Evolutionary conservation across 1,140 invertebrate species (phyloP).

Genomic region (Drosophila seguyi): DNA sequence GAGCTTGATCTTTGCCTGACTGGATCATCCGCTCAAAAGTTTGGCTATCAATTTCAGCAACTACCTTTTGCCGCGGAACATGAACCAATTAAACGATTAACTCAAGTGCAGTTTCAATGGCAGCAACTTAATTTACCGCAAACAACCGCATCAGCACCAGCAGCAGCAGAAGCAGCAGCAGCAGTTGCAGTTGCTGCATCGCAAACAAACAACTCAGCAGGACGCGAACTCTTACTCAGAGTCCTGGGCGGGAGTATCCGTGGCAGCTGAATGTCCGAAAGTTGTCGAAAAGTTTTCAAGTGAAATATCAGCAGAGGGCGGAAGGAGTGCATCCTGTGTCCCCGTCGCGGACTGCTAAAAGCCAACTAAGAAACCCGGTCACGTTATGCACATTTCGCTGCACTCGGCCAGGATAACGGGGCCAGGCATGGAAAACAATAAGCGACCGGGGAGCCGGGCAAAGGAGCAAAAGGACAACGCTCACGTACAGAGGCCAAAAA

Average conservation of each 20-base stretch:
- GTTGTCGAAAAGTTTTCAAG: conserved; percentile 80
- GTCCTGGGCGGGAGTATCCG: conserved; percentile 52
- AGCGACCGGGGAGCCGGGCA: conserved; percentile 19
- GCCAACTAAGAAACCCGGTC: conserved; percentile 80
- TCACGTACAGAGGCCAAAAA: conserved; percentile 81
- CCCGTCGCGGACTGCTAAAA: conserved; percentile 46
- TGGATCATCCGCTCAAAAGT: conserved; percentile 30
- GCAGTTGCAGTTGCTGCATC: conserved; percentile 19
- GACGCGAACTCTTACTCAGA: conserved; percentile 7
- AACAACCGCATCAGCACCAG: conserved; percentile 52
- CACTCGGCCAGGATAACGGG: conserved; percentile 56
- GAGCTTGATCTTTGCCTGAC: conserved; percentile 16
- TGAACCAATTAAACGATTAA: conserved; percentile 80
- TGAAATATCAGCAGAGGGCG: conserved; percentile 63
- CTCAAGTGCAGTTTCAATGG: conserved; percentile 77
- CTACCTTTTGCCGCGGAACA: conserved; percentile 24
- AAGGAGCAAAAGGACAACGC: conserved; percentile 54
- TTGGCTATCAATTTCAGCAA: conserved; percentile 28
- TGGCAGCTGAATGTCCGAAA: conserved; percentile 70
- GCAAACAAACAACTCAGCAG: conserved; percentile 48
- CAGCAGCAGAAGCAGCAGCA: conserved; percentile 4
- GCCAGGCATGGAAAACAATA: conserved; percentile 17
- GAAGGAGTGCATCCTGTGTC: conserved; percentile 32
- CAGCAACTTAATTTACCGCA: conserved; percentile 77
- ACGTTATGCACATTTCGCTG: conserved; percentile 82